A percentile compares a stretch with the other conserved stretches of the same genome.
These are phyloP conservation scores for Subanguina moxae DNA, from an alignment of 1,140 invertebrate species.

Conservation along the genomic window DNA sequence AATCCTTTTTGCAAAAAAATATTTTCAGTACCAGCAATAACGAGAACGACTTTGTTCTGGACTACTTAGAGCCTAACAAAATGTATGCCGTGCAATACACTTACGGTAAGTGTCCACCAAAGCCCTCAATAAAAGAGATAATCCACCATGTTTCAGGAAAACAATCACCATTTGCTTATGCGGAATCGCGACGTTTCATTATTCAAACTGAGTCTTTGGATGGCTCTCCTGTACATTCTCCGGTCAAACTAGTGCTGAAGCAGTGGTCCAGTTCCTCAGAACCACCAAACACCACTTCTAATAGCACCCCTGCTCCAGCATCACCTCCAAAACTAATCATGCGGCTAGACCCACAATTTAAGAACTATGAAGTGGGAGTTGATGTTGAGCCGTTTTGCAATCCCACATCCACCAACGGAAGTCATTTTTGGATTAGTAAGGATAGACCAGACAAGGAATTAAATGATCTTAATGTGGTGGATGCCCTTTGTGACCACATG, in stretches of 20 bases:
- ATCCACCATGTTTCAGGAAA: conserved; percentile 20
- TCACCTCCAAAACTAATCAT: conserved; percentile 9
- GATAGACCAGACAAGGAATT: conserved; percentile 28
- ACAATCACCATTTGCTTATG: conserved; percentile 50
- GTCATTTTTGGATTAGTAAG: conserved; percentile 37
- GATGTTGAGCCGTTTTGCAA: conserved; percentile 45
- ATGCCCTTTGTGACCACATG: conserved; percentile 27
- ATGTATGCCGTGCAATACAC: conserved; percentile 54
- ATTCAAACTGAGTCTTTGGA: conserved; percentile 40
- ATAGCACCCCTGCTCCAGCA: not conserved
- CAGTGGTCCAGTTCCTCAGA: not conserved
- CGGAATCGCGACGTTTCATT: conserved; percentile 51
- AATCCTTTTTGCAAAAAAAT: not conserved
- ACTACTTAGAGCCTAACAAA: conserved; percentile 38
- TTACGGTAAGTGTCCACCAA: conserved; percentile 23
- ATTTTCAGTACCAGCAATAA: conserved; percentile 36
- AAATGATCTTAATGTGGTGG: conserved; percentile 26
- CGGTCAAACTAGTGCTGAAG: conserved; percentile 35
- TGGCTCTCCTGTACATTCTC: conserved; percentile 7
- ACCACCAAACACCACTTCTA: conserved; percentile 3
- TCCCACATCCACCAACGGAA: conserved; percentile 21
- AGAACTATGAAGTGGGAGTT: conserved; percentile 44
- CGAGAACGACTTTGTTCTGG: conserved; percentile 37
- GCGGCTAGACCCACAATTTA: conserved; percentile 15
- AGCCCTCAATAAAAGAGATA: too few species aligned